Conservation (phyloP, 2,888 invertebrate species). For the Geophilus truncorum region DNA sequence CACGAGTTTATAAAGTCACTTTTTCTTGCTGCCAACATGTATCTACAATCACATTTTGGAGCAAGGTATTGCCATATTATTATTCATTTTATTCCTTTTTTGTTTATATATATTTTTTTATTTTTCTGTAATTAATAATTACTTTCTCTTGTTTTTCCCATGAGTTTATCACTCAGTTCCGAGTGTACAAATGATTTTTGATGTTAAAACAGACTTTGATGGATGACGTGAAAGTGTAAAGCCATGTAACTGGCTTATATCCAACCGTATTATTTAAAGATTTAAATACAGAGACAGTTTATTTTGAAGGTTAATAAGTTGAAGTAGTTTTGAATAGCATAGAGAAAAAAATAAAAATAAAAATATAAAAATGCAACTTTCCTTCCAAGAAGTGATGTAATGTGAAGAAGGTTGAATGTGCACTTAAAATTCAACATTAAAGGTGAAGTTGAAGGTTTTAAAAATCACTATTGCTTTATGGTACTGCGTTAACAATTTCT, state of each 20-base stretch:
- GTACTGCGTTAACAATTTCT: too few species aligned
- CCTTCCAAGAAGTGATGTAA: neutral
- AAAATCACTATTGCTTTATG: too few species aligned
- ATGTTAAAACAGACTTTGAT: neutral
- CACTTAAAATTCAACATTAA: neutral
- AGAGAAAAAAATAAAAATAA: neutral
- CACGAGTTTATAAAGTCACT: constrained; percentile 10
- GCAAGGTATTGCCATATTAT: neutral
- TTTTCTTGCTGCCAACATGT: neutral
- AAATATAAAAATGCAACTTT: neutral
- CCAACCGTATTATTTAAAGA: neutral
- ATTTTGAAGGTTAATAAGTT: constrained; percentile 15
- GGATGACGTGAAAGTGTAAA: neutral
- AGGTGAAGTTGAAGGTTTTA: neutral
- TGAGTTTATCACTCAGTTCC: neutral
- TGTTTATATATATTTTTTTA: neutral
- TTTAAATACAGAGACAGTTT: neutral
- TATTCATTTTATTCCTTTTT: neutral
- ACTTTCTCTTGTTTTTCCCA: neutral
- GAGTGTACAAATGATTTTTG: neutral
- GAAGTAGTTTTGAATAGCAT: neutral
- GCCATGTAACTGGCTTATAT: constrained; percentile 19
- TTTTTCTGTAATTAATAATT: neutral
- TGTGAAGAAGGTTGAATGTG: neutral
- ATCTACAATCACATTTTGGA: constrained; percentile 17